Conservation (phyloP, 2,113 vertebrate species). For the Amazona guildingii region DNA sequence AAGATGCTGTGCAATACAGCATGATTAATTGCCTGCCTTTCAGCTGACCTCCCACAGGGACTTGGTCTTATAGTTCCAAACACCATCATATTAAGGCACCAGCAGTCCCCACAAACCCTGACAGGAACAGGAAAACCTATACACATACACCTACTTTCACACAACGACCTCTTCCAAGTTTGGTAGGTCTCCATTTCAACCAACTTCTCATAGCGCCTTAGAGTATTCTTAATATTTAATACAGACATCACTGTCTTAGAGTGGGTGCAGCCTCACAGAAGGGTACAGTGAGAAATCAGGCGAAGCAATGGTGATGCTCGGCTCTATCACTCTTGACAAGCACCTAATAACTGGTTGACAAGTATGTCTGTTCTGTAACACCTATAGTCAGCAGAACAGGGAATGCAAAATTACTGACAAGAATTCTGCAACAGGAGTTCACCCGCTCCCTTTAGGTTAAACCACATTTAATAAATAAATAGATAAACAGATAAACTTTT, state of each 20-base stretch:
- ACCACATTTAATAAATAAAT: not conserved
- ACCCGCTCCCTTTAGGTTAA: not conserved
- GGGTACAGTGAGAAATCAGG: not conserved
- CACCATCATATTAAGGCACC: rapidly evolving
- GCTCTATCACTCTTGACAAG: not conserved
- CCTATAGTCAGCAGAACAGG: not conserved
- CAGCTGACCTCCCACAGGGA: not conserved
- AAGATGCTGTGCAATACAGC: not conserved
- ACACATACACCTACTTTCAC: not conserved
- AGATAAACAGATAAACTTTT: not conserved
- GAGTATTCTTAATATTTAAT: not conserved
- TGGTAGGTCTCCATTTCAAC: not conserved
- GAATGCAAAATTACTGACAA: not conserved
- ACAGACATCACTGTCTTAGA: not conserved
- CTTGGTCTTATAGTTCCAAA: not conserved
- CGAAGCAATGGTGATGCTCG: not conserved
- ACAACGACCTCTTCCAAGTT: not conserved
- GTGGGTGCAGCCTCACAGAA: not conserved
- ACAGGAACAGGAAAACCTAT: not conserved
- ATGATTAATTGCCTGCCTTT: constrained; percentile 24
- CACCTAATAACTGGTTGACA: not conserved
- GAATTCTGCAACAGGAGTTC: not conserved
- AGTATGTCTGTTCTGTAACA: not conserved
- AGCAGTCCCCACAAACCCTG: not conserved
- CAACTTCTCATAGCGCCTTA: rapidly evolving